phyloP scores from a whole-genome alignment of 2,113 vertebrate species.

The Toxostoma redivivum region DNA sequence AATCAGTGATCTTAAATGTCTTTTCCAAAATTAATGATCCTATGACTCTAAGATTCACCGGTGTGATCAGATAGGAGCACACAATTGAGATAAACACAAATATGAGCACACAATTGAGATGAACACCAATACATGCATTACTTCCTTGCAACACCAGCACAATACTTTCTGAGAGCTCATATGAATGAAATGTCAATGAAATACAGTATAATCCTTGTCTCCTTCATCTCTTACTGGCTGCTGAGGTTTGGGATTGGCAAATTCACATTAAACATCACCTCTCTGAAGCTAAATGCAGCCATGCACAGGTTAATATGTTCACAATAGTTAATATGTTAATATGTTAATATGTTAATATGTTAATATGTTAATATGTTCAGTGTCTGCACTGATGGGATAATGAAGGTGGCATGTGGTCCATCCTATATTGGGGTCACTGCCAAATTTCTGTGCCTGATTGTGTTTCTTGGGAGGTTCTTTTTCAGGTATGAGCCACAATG shows the following conservation, averaged over 20 bases:
- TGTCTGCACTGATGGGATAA: background rate
- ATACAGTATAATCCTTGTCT: background rate
- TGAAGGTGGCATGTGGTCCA: fast-evolving
- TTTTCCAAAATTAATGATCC: background rate
- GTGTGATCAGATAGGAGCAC: background rate
- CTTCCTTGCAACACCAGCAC: background rate
- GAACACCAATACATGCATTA: background rate
- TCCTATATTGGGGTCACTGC: background rate
- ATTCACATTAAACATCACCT: background rate
- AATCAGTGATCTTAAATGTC: fast-evolving
- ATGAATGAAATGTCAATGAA: background rate
- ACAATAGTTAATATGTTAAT: background rate
- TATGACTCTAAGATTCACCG: background rate
- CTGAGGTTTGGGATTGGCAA: background rate
- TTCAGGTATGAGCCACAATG: background rate
- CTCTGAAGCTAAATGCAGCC: background rate
- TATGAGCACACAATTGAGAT: background rate
- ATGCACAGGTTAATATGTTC: background rate
- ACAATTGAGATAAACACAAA: background rate
- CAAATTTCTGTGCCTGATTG: background rate
- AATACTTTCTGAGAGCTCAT: background rate
- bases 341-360: background rate
- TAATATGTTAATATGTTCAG: too few species aligned
- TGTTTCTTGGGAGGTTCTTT: background rate
- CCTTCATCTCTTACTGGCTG: background rate